Evolutionary conservation across 2,113 vertebrate genomes (phyloP), one percentile per base, ranked within the genome.

Genomic region (Callopanchax toddi): DNA sequence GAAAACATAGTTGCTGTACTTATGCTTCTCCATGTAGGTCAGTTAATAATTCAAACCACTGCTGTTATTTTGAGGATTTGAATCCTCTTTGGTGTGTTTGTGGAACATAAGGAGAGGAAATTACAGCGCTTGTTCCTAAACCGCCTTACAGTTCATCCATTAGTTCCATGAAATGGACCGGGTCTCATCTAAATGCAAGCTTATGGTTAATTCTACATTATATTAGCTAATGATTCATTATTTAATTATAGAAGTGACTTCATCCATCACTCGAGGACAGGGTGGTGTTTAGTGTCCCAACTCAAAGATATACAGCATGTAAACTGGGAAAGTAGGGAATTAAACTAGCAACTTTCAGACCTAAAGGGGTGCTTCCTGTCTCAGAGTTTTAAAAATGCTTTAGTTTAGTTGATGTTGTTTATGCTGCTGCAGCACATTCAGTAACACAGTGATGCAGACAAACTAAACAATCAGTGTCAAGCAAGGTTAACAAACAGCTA

Each of bases 31-130:
- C 53, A 77, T 81, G 73, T 71, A 66, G 67, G 72, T 60, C 63
- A 65, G 29, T 81, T 74, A 84, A 86, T 86, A 84, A 87, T 86
- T 81, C 40, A 87, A 79, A 74, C 75, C 67, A 59, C 32, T 66
- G 34, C 60, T 62, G 60, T 80, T 44, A 48, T 79, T 81, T 62
- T 25, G n/a, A 65, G 79, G 67, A 65, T 55, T 68, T 67, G 67
- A 81, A 77, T 76, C 76, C 56, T 52, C 62, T 68, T 78, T 39
- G 34, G 60, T 45, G 39, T 40, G 56, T 59, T 56, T 57, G 44
- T 48, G 48, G 29, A 60, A 63, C 51, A 49, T 49, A 60, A 71
- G 69, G 50, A 64, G 49, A 39, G 58, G 55, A 60, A 64, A 68
- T 77, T 74, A 67, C 43, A 22, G 49, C 43, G 20, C 70, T 83